These are phyloP conservation scores for Antechinus flavipes DNA, from an alignment of 2,113 vertebrate genomes.

Conservation along the genomic window DNA sequence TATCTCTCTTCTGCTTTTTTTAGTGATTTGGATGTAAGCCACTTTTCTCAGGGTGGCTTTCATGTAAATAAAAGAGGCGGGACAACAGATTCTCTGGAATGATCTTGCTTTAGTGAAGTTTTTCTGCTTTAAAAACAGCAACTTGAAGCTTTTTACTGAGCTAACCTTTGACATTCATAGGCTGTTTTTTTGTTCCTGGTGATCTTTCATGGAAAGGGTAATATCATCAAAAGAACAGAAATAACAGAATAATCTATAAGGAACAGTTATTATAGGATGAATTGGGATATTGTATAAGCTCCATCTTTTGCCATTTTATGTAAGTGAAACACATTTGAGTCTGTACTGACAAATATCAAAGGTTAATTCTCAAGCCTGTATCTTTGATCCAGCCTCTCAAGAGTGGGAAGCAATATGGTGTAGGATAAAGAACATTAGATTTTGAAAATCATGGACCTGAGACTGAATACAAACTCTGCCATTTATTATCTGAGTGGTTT, in stretches of 20 bases:
- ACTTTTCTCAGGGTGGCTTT: neutral
- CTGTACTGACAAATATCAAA: neutral
- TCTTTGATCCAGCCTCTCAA: neutral
- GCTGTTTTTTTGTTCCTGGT: neutral
- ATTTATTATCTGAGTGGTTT: neutral
- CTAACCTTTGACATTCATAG: neutral
- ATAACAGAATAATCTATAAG: neutral
- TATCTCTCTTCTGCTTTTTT: neutral
- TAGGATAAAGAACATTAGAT: neutral
- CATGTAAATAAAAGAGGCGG: neutral
- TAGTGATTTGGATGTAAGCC: neutral
- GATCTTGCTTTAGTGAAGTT: neutral
- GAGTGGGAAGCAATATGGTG: neutral
- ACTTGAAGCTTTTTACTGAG: neutral
- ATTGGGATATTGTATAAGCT: neutral
- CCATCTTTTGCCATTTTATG: neutral
- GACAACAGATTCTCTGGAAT: neutral
- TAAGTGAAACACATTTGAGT: neutral
- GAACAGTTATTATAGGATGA: neutral
- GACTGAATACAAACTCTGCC: neutral
- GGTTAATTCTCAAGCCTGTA: neutral
- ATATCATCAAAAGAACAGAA: neutral
- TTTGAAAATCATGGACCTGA: neutral
- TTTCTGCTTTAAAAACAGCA: neutral
- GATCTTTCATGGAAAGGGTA: neutral